Evolutionary conservation across 2,797 vertebrate genomes (phyloP).

Genomic region (Propithecus deckenii): DNA sequence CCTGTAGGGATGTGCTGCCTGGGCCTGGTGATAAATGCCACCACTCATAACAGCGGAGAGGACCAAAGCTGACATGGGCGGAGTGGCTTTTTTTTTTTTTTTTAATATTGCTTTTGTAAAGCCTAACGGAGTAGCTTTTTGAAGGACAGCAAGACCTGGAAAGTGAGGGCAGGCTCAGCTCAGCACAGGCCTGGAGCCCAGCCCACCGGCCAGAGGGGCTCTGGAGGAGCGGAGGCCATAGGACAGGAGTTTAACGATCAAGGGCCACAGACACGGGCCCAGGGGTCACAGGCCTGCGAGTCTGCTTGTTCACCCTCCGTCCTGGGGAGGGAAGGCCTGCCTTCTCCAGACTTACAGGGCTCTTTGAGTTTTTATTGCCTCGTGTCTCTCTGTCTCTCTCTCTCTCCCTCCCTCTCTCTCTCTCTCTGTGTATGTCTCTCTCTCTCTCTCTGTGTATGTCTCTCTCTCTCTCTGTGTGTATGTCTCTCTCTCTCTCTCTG

Average conservation of each 20-base stretch:
- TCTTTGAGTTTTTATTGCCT: neutral
- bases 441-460: too few relatives aligned
- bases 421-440: too few relatives aligned
- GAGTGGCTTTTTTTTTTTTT: too few relatives aligned
- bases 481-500: too few relatives aligned
- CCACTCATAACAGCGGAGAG: neutral
- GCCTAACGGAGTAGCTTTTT: too few relatives aligned
- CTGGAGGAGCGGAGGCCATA: neutral
- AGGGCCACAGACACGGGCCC: rapidly evolving
- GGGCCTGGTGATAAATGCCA: neutral
- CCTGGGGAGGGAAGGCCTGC: neutral
- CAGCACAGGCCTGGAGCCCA: neutral
- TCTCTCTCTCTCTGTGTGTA: too few relatives aligned
- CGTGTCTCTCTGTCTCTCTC: too few relatives aligned
- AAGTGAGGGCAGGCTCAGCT: neutral
- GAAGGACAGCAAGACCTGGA: neutral
- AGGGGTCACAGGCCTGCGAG: neutral
- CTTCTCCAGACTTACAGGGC: neutral
- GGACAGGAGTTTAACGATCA: neutral
- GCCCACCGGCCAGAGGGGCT: neutral
- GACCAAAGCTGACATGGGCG: too few relatives aligned
- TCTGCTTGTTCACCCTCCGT: neutral
- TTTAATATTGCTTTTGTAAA: too few relatives aligned
- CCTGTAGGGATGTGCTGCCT: neutral
- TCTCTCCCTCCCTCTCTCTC: too few relatives aligned